These are phyloP conservation scores for Ophraella communa DNA, from an alignment of 2,888 invertebrate species.

Conservation along the genomic window DNA sequence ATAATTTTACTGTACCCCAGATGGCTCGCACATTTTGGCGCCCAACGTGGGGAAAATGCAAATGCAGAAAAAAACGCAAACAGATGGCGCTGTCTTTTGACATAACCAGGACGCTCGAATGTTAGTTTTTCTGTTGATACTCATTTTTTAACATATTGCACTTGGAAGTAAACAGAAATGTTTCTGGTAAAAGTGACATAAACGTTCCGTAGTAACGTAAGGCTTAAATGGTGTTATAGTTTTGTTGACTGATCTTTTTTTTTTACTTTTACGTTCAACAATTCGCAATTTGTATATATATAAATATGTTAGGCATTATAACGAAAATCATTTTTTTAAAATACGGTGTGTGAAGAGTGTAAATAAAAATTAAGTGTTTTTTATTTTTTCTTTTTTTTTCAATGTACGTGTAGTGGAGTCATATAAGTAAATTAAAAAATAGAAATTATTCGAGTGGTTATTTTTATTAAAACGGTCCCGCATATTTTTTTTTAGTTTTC, in stretches of 20 bases:
- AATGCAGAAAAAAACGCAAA: no score
- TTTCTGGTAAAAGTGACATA: not conserved
- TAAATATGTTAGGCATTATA: conserved; percentile 46
- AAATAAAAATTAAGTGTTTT: conserved; percentile 55
- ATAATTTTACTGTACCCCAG: no score
- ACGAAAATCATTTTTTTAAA: conserved; percentile 41
- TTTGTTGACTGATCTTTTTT: conserved; percentile 38
- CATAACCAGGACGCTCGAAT: no score
- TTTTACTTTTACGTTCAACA: conserved; percentile 46
- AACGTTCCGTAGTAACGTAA: not conserved
- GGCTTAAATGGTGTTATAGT: conserved; percentile 10
- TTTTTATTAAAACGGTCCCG: not conserved
- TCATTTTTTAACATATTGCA: no score
- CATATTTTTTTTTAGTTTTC: no score
- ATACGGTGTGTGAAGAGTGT: conserved; percentile 53
- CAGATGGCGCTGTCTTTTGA: no score
- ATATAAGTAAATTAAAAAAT: conserved; percentile 10
- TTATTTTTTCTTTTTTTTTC: conserved; percentile 45
- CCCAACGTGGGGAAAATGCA: no score
- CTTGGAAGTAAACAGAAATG: not conserved
- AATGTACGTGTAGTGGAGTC: conserved; percentile 19
- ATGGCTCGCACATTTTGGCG: no score
- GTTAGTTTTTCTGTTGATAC: no score
- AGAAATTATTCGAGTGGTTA: not conserved
- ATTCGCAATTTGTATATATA: conserved; percentile 46